Conservation (phyloP, 1,140 invertebrate genomes). For the Drosophila tropicalis region DNA sequence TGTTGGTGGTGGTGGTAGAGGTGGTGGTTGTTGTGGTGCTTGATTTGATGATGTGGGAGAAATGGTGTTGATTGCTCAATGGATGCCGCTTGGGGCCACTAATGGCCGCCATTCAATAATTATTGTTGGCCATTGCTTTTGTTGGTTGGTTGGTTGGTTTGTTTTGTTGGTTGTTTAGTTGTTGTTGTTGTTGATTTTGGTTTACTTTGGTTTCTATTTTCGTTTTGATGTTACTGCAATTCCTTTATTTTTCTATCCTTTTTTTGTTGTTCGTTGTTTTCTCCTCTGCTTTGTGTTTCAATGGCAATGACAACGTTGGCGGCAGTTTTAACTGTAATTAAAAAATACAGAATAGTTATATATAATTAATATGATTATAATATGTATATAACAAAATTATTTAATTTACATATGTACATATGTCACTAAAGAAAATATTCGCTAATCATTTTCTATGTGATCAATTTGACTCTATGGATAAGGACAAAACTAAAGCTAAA, state of each 20-base stretch:
- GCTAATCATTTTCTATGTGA: no score
- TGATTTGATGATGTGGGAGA: constrained; percentile 67
- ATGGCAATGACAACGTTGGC: no score
- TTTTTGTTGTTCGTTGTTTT: no score
- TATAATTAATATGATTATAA: no score
- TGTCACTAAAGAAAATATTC: no score
- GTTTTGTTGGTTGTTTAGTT: constrained; percentile 9
- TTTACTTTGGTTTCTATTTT: constrained; percentile 38
- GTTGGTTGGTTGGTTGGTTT: constrained; percentile 22
- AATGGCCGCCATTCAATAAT: constrained; percentile 91
- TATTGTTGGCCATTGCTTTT: constrained; percentile 81
- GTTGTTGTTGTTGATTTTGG: constrained; percentile 38
- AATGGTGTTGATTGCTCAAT: constrained; percentile 80
- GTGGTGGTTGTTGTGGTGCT: constrained; percentile 62
- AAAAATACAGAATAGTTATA: no score
- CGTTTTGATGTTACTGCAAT: constrained; percentile 28
- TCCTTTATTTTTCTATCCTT: neutral
- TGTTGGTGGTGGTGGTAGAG: constrained; percentile 47
- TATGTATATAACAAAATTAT: no score
- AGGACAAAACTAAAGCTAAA: no score
- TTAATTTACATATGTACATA: no score
- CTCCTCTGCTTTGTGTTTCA: no score
- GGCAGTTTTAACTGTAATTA: no score
- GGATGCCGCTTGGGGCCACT: constrained; percentile 91
- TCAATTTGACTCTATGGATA: no score